phyloP scores from a whole-genome alignment of 37 sponge, comb jelly and placozoan species.

The Spongilla lacustris region DNA sequence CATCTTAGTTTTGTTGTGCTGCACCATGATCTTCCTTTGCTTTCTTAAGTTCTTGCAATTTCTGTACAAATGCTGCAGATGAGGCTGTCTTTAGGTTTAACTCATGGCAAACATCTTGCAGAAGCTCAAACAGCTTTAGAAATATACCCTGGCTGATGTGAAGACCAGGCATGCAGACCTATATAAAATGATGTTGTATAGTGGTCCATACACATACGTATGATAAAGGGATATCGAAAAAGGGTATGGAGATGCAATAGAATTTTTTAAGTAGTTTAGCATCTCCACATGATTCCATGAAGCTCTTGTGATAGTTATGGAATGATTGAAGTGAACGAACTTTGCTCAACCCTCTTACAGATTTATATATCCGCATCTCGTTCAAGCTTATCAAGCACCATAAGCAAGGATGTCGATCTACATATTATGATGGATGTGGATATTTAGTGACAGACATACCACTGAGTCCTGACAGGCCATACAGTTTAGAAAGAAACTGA shows the following conservation, averaged over 20 bases:
- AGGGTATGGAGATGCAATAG: conserved; percentile 3
- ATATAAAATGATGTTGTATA: background rate
- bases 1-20: background rate
- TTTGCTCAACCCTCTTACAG: background rate
- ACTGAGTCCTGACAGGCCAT: conserved; percentile 18
- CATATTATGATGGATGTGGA: background rate
- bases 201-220: background rate
- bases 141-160: background rate
- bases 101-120: background rate
- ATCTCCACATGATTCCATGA: background rate
- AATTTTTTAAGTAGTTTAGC: background rate
- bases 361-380: background rate
- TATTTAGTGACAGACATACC: background rate
- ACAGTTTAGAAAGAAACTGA: conserved; percentile 2
- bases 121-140: background rate
- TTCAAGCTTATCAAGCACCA: conserved; percentile 3
- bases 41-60: background rate
- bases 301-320: background rate
- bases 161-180: background rate
- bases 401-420: background rate
- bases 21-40: background rate
- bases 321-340: conserved; percentile 4
- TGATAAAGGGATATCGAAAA: background rate
- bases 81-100: background rate
- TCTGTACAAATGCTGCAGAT: background rate